These are phyloP conservation scores for Trochalopteron elliotii DNA, from an alignment of 2,113 vertebrate species.

Conservation along the genomic window DNA sequence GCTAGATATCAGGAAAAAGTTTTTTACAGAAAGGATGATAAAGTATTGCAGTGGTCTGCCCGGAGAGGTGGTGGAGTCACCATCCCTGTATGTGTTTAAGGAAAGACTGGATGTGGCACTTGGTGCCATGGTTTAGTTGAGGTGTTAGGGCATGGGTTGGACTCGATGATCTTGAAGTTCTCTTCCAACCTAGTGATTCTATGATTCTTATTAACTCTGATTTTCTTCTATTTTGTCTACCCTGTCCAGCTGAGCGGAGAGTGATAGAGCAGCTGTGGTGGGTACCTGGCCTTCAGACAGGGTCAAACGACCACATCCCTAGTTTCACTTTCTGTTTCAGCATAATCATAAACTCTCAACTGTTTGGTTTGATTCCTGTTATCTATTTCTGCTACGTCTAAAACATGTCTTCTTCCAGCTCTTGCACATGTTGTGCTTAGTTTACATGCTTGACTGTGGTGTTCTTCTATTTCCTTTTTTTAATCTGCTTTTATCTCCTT, in stretches of 20 bases:
- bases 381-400: neutral
- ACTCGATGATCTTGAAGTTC: neutral
- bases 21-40: neutral
- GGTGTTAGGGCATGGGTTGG: neutral
- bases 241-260: neutral
- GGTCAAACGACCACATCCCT: neutral
- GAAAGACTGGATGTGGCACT: neutral
- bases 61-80: neutral
- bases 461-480: neutral
- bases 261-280: neutral
- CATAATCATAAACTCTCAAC: neutral
- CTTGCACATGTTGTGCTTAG: neutral
- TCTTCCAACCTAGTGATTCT: neutral
- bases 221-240: neutral
- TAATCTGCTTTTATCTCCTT: neutral
- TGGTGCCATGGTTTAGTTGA: fast-evolving
- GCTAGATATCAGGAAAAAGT: neutral
- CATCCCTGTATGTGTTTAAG: neutral
- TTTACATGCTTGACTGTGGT: neutral
- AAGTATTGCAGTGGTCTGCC: neutral
- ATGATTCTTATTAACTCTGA: neutral
- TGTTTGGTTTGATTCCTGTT: neutral
- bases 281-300: neutral
- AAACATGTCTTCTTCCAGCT: neutral
- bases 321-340: neutral